Conservation (phyloP, 2,113 vertebrate genomes). For the Datnioides undecimradiatus region DNA sequence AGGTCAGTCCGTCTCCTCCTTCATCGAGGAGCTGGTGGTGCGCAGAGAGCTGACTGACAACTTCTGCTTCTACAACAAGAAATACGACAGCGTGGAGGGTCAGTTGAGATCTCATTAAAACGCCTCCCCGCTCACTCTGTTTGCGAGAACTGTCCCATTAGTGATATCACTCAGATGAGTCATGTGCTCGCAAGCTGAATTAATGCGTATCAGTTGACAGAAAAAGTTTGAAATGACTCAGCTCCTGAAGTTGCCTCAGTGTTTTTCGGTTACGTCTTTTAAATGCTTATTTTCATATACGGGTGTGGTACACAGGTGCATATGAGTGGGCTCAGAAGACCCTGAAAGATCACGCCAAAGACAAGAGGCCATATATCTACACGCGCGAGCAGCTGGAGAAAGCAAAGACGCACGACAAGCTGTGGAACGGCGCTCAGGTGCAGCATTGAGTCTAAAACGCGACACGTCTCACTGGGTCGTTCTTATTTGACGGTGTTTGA, state of each 20-base stretch:
- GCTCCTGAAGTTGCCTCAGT: not conserved
- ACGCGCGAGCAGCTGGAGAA: conserved; percentile 85
- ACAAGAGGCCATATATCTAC: conserved; percentile 85
- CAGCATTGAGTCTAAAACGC: too few relatives aligned
- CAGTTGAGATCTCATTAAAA: conserved; percentile 36
- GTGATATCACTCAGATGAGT: conserved; percentile 3
- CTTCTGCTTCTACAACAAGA: conserved; percentile 93
- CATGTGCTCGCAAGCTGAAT: not conserved
- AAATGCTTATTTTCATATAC: not conserved
- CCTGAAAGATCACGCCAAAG: conserved; percentile 85
- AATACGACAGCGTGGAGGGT: conserved; percentile 90
- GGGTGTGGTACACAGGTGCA: conserved; percentile 71
- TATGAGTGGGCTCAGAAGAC: conserved; percentile 88
- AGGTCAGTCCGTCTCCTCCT: conserved; percentile 80
- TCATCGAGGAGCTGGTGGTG: conserved; percentile 90
- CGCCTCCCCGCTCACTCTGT: not conserved
- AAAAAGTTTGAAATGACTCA: not conserved
- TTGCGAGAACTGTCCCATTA: not conserved
- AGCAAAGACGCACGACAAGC: conserved; percentile 85
- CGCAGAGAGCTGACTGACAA: conserved; percentile 92
- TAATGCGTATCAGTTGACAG: not conserved
- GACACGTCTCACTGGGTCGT: not conserved
- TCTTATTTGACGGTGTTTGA: not conserved
- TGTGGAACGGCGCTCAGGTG: conserved; percentile 92
- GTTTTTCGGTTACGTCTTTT: not conserved